Percentiles rank a stretch among this genome's conserved stretches.
These are phyloP conservation scores for Sebastes cheni DNA, from an alignment of 2,797 vertebrate species.

Conservation along the genomic window DNA sequence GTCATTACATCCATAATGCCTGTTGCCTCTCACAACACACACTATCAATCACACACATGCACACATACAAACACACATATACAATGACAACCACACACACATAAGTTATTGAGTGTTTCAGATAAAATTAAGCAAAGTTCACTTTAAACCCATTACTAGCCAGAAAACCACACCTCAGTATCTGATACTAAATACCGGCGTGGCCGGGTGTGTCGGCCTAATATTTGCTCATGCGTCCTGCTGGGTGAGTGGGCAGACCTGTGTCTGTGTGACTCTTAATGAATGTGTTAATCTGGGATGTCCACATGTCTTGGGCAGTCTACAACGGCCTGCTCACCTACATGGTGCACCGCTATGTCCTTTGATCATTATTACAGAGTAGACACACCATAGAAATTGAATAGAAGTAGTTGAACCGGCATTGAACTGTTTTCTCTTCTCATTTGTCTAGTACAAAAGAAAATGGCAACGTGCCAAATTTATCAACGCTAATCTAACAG, in stretches of 20 bases:
- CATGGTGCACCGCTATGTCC: neutral
- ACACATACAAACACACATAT: slow-evolving; percentile 8
- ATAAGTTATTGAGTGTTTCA: neutral
- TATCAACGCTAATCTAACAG: too few relatives aligned
- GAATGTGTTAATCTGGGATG: slow-evolving; percentile 37
- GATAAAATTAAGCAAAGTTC: slow-evolving; percentile 17
- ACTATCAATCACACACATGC: slow-evolving; percentile 64
- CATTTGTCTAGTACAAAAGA: too few relatives aligned
- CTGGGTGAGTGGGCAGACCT: slow-evolving; percentile 8
- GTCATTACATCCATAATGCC: slow-evolving; percentile 79
- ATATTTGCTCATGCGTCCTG: slow-evolving; percentile 35
- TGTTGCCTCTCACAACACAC: slow-evolving; percentile 66
- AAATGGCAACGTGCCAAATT: too few relatives aligned
- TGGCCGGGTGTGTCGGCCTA: slow-evolving; percentile 2
- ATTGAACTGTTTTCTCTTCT: too few relatives aligned
- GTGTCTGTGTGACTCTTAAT: slow-evolving; percentile 50
- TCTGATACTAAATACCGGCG: neutral
- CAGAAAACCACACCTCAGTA: neutral
- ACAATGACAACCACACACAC: neutral
- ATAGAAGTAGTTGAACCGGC: too few relatives aligned
- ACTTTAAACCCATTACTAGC: neutral
- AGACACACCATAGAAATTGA: neutral
- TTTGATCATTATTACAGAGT: neutral
- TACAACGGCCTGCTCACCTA: neutral
- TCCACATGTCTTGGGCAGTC: slow-evolving; percentile 5